A percentile compares a stretch with the other conserved stretches of the same genome.
These are phyloP conservation scores for Crocodylus rhombifer DNA, from an alignment of 2,797 vertebrate species.

Conservation along the genomic window DNA sequence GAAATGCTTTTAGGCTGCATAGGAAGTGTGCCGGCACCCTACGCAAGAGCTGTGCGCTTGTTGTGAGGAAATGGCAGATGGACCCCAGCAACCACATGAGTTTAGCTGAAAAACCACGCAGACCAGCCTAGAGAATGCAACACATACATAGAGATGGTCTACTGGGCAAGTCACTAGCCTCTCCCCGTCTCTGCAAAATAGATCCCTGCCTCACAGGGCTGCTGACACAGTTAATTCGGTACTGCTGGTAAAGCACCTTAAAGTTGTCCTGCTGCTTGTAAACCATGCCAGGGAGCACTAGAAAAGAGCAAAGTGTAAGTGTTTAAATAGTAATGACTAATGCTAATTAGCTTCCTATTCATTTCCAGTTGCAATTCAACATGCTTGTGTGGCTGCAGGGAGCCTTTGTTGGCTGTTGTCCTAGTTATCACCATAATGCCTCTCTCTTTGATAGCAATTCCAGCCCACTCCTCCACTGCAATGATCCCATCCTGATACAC, in stretches of 20 bases:
- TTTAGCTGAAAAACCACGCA: accelerated
- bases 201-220: accelerated
- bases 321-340: accelerated
- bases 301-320: neutral
- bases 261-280: neutral
- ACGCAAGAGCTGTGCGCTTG: accelerated
- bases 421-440: neutral
- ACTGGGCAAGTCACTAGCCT: neutral
- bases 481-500: neutral
- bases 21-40: neutral
- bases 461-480: neutral
- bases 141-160: neutral
- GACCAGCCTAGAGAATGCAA: neutral
- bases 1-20: accelerated
- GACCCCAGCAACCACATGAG: accelerated
- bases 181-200: neutral
- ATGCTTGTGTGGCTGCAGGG: neutral
- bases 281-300: neutral
- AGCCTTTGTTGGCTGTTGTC: neutral
- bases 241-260: neutral
- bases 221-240: neutral
- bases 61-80: too few species aligned
- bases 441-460: neutral
- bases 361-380: neutral
- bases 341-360: neutral